These are phyloP conservation scores for Suillia variegata DNA, from an alignment of 2,888 invertebrate species.

Conservation along the genomic window DNA sequence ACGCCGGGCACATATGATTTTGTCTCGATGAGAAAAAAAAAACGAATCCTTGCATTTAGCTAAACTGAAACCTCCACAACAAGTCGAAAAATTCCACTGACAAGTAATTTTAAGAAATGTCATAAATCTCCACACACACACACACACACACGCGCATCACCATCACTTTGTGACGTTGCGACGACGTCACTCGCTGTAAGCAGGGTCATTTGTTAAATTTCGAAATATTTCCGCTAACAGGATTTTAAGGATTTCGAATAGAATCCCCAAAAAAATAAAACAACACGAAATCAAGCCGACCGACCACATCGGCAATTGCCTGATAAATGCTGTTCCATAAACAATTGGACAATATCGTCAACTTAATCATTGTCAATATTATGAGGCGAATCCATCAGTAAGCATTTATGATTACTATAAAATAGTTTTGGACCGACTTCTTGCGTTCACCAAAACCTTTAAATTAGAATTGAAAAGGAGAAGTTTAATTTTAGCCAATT, in stretches of 20 bases:
- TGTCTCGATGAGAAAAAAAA: conserved; percentile 11
- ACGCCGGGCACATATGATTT: conserved; percentile 15
- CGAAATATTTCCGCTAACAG: conserved; percentile 26
- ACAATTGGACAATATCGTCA: too few relatives aligned
- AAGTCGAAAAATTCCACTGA: conserved; percentile 13
- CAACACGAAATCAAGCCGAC: neutral
- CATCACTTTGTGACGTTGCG: neutral
- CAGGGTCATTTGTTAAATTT: conserved; percentile 24
- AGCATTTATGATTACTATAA: conserved; percentile 1
- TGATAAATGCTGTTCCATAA: conserved; percentile 30
- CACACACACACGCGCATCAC: too few relatives aligned
- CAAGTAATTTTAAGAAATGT: conserved; percentile 27
- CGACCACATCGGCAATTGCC: neutral
- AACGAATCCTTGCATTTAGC: neutral
- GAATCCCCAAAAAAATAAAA: neutral
- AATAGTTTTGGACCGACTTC: neutral
- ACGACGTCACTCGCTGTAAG: neutral
- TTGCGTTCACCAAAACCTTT: neutral
- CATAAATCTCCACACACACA: conserved; percentile 37
- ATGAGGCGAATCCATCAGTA: conserved; percentile 24
- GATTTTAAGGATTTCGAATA: conserved; percentile 5
- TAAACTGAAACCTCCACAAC: neutral
- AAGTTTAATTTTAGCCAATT: too few relatives aligned
- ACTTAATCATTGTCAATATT: conserved; percentile 28
- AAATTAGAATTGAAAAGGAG: too few relatives aligned